A percentile compares a stretch with the other conserved stretches of the same genome.
Evolutionary conservation across 2,797 vertebrate genomes (phyloP).

Genomic region (Pempheris klunzingeri): DNA sequence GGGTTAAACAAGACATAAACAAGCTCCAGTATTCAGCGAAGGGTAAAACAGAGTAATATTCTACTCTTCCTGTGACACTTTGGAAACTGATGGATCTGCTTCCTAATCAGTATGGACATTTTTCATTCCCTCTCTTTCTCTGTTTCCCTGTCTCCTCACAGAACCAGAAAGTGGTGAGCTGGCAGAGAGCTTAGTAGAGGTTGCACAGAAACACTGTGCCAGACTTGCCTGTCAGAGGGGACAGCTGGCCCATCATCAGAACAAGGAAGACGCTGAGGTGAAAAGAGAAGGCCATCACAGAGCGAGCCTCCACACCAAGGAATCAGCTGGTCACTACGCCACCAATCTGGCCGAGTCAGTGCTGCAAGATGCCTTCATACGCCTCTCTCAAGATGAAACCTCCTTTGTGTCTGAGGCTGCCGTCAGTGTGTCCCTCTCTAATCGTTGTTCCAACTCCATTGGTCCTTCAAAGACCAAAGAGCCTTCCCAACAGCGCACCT

Average conservation of each 20-base stretch:
- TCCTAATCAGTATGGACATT: conserved; percentile 48
- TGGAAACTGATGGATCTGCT: conserved; percentile 41
- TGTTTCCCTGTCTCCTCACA: conserved; percentile 73
- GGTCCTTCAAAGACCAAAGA: conserved; percentile 71
- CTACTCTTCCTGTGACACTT: conserved; percentile 36
- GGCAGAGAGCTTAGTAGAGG: conserved; percentile 77
- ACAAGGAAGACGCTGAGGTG: conserved; percentile 74
- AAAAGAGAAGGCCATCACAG: conserved; percentile 56
- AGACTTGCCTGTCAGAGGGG: conserved; percentile 79
- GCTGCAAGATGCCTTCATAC: conserved; percentile 96
- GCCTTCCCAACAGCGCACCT: conserved; percentile 80
- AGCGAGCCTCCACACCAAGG: conserved; percentile 75
- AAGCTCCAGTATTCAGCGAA: conserved; percentile 21
- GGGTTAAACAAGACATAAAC: conserved; percentile 25
- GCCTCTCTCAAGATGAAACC: conserved; percentile 92
- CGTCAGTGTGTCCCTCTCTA: conserved; percentile 82
- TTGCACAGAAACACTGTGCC: conserved; percentile 77
- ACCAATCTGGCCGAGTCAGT: conserved; percentile 96
- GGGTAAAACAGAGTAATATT: conserved; percentile 31
- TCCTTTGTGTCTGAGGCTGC: conserved; percentile 87
- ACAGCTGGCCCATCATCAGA: conserved; percentile 67
- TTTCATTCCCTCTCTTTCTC: conserved; percentile 53
- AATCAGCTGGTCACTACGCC: conserved; percentile 92
- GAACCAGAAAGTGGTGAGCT: conserved; percentile 85
- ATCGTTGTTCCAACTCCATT: conserved; percentile 64